Conservation (phyloP, 2,797 vertebrate species). For the Steatocranus sp. region DNA sequence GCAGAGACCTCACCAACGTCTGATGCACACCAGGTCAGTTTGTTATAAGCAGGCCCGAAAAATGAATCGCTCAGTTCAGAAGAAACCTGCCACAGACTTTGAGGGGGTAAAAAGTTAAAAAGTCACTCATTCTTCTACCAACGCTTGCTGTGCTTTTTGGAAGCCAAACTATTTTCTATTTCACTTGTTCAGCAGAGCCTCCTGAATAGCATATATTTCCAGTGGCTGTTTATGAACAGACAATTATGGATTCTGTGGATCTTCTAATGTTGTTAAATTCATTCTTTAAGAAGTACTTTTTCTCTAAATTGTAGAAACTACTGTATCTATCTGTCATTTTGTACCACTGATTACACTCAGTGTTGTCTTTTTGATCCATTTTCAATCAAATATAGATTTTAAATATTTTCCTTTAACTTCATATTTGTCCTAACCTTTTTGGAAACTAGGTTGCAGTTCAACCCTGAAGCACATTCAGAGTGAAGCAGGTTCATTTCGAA, state of each 20-base stretch:
- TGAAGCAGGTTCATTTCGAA: not conserved
- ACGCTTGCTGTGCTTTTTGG: not conserved
- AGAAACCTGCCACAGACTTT: not conserved
- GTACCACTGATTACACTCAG: not conserved
- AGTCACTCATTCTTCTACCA: not conserved
- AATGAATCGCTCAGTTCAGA: too few relatives aligned
- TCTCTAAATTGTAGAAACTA: not conserved
- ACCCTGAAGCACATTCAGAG: not conserved
- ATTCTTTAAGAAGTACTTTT: not conserved
- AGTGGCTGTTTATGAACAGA: not conserved
- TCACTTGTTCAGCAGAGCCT: fast-evolving
- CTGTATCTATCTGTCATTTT: not conserved
- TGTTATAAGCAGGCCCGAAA: not conserved
- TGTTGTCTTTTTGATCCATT: fast-evolving
- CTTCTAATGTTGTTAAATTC: not conserved
- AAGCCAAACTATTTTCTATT: not conserved
- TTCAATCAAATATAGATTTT: not conserved
- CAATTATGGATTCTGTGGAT: not conserved
- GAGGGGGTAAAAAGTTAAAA: not conserved
- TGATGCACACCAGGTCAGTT: not conserved
- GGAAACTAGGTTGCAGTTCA: not conserved
- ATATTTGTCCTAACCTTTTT: not conserved
- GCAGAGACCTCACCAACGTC: not conserved
- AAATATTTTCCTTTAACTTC: not conserved
- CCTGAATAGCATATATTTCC: not conserved